phyloP scores from a whole-genome alignment of 2,113 vertebrate genomes.

The Ophiodon elongatus region DNA sequence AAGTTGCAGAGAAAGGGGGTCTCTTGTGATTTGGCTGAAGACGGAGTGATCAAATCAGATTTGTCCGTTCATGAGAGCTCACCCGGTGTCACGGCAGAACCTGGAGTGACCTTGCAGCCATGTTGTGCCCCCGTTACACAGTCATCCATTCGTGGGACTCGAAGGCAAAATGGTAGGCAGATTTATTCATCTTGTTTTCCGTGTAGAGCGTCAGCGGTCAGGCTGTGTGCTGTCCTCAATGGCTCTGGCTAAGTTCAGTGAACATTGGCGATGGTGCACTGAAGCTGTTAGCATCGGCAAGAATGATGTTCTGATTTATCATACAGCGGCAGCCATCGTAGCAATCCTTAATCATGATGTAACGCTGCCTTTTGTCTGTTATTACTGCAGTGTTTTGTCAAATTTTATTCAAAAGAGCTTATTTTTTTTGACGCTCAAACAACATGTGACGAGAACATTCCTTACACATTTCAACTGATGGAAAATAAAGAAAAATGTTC shows the following conservation, averaged over 20 bases:
- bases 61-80: slow-evolving; percentile 36
- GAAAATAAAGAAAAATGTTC: background rate
- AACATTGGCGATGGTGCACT: slow-evolving; percentile 7
- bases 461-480: slow-evolving; percentile 10
- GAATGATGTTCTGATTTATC: slow-evolving; percentile 33
- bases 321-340: slow-evolving; percentile 49
- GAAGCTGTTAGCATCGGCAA: slow-evolving; percentile 17
- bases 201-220: slow-evolving; percentile 12
- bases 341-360: slow-evolving; percentile 17
- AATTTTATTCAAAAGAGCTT: background rate
- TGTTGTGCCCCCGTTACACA: slow-evolving; percentile 49
- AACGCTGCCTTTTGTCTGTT: slow-evolving; percentile 26
- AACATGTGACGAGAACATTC: slow-evolving; percentile 31
- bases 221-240: slow-evolving; percentile 25
- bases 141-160: slow-evolving; percentile 44
- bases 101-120: slow-evolving; percentile 63
- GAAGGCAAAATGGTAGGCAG: slow-evolving; percentile 49
- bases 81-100: slow-evolving; percentile 19
- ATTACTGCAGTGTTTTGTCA: slow-evolving; percentile 8
- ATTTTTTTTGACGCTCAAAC: slow-evolving; percentile 16
- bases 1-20: background rate
- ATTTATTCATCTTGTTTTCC: slow-evolving; percentile 24
- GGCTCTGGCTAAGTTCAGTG: slow-evolving; percentile 37
- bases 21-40: slow-evolving; percentile 24
- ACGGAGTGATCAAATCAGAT: slow-evolving; percentile 29